phyloP scores from a whole-genome alignment of 64 coral and sea anemone species.

The Montipora capricornis region DNA sequence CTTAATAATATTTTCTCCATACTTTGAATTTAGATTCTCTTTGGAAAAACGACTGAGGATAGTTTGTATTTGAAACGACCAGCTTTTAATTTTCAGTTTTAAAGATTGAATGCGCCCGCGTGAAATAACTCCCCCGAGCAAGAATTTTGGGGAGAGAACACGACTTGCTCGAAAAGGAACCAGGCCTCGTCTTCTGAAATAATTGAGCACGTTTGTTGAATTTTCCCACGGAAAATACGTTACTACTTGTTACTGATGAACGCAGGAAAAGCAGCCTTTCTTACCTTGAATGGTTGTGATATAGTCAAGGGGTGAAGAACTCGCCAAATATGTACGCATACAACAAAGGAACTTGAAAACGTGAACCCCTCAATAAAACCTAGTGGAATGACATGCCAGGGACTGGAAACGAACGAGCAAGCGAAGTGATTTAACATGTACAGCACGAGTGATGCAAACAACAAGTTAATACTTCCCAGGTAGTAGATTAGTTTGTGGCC shows the following conservation, averaged over 20 bases:
- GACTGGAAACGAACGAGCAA: conserved; percentile 80
- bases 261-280: background rate
- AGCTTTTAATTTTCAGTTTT: too few species aligned
- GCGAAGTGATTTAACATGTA: conserved; percentile 66
- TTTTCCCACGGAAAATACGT: too few species aligned
- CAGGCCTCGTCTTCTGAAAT: too few species aligned
- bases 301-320: conserved; percentile 72
- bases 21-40: too few species aligned
- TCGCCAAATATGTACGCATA: conserved; percentile 77
- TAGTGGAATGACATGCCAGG: conserved; percentile 82
- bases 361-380: conserved; percentile 83
- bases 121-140: too few species aligned
- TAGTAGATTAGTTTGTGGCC: conserved; percentile 70
- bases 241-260: background rate
- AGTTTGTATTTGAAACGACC: too few species aligned
- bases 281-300: conserved; percentile 85
- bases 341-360: conserved; percentile 79
- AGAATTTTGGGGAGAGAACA: too few species aligned
- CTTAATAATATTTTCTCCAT: too few species aligned
- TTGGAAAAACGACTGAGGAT: too few species aligned
- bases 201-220: too few species aligned
- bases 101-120: too few species aligned
- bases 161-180: too few species aligned
- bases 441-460: conserved; percentile 64
- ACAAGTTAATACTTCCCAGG: conserved; percentile 70